Conservation (phyloP, 2,113 vertebrate species). For the Ia io region DNA sequence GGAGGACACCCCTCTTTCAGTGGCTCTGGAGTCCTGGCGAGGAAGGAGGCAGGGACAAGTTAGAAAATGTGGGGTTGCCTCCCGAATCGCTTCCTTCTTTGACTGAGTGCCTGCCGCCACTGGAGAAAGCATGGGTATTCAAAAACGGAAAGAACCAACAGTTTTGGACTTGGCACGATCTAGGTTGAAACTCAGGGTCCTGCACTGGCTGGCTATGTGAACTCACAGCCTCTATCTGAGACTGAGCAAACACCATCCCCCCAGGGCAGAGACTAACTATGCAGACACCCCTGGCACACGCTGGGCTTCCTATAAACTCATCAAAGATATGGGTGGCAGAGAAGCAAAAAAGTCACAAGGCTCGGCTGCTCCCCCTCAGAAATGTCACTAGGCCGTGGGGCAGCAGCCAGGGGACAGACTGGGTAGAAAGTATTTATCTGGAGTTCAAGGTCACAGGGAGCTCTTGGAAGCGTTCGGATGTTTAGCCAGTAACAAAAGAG, state of each 20-base stretch:
- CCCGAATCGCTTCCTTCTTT: neutral
- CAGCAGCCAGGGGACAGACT: neutral
- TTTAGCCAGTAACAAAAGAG: neutral
- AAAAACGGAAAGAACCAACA: neutral
- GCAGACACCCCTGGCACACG: rapidly evolving
- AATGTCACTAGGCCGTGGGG: constrained; percentile 12
- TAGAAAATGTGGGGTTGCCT: neutral
- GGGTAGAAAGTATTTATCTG: constrained; percentile 8
- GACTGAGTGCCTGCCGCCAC: neutral
- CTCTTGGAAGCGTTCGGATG: constrained; percentile 5
- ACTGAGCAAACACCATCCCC: neutral
- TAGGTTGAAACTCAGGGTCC: neutral
- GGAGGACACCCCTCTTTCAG: neutral
- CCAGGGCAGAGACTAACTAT: rapidly evolving
- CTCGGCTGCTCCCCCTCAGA: neutral
- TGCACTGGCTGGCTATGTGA: neutral
- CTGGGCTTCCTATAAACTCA: neutral
- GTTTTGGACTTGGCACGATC: neutral
- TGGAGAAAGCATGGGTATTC: neutral
- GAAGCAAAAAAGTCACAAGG: neutral
- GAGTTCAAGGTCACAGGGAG: constrained; percentile 39
- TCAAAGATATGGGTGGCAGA: neutral
- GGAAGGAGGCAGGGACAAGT: neutral
- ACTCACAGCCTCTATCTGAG: neutral
- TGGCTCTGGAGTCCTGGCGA: neutral